Evolutionary conservation across 2,113 vertebrate genomes (phyloP), one percentile per base, ranked within the genome.

Genomic region (Oenanthe oenanthe): DNA sequence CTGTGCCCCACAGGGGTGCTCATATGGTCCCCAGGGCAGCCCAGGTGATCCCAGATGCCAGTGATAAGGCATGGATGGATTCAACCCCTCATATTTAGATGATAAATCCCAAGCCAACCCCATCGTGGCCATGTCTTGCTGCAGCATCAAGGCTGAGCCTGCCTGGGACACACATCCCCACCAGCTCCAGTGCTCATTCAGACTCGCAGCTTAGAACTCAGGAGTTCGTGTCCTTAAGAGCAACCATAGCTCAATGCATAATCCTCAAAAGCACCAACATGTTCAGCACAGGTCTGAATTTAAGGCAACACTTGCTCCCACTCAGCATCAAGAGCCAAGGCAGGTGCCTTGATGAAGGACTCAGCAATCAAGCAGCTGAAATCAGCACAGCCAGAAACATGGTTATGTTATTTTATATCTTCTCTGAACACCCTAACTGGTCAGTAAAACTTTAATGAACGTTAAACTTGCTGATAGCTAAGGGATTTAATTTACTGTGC

Each of bases 401-500:
- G 54, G 58, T 86, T 92, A 77, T 77, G 54, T 87, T 65, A 75
- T 73, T 94, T 91, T 85, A 31, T 82, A 42, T 76, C 72, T 48
- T 61, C 73, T 81, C 48, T 74, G 84, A 91, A 74, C 60, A 63
- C 24, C 57, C 78, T 68, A 76, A 77, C 60, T 56, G 61, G 81
- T 88, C 20, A 2, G 89, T 92, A 94, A 93, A 93, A 86, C 50
- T 83, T 91, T 84, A 88, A 95, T 93, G 88, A 92, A 95, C 42
- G 67, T 72, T 87, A 84, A 89, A 67, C 57, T 85, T 95, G 87
- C 67, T 88, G 67, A 89, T 34, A 90, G 91, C 83, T 78, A 95
- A 89, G 48, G 24, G 61, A 48, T 89, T 96, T 95, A 96, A 97
- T 96, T 97, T 97, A 95, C 68, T 3, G 0, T 75, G 84, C 71